These are phyloP conservation scores for Cecidostiba fungosa DNA, from an alignment of 2,888 invertebrate species.

Conservation along the genomic window DNA sequence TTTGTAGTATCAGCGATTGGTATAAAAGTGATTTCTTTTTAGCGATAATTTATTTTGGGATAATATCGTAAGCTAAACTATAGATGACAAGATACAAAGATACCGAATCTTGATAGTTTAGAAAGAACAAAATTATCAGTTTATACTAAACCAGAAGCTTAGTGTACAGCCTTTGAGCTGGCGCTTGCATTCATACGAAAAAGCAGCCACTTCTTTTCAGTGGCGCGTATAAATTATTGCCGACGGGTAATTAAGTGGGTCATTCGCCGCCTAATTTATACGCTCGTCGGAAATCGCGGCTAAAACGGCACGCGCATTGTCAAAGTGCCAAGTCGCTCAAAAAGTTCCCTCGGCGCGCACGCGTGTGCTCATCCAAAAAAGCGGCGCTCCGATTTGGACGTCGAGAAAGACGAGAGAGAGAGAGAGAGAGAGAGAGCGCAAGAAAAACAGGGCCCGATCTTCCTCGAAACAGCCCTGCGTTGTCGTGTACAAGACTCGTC, in stretches of 20 bases:
- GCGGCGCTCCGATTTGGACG: neutral
- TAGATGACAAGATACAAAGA: too few species aligned
- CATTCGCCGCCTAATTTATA: slow-evolving; percentile 59
- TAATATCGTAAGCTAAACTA: too few species aligned
- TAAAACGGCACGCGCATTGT: slow-evolving; percentile 50
- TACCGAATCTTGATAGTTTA: too few species aligned
- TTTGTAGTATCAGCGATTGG: too few species aligned
- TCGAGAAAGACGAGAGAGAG: neutral
- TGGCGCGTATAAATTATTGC: slow-evolving; percentile 55
- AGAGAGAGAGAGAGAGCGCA: too few species aligned
- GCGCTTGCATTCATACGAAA: neutral
- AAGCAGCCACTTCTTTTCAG: slow-evolving; percentile 17
- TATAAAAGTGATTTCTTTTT: too few species aligned
- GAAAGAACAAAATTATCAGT: too few species aligned
- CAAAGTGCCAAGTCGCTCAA: slow-evolving; percentile 57
- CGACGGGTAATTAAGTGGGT: slow-evolving; percentile 63
- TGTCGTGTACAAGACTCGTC: neutral
- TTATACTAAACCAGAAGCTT: too few species aligned
- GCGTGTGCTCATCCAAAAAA: neutral
- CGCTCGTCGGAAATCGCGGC: slow-evolving; percentile 42
- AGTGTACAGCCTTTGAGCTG: neutral
- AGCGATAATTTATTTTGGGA: too few species aligned
- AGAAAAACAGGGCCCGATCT: slow-evolving; percentile 34
- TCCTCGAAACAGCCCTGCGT: neutral
- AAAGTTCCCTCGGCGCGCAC: slow-evolving; percentile 1